These are phyloP conservation scores for Seira ritae DNA, from an alignment of 2,888 invertebrate genomes.

Conservation along the genomic window DNA sequence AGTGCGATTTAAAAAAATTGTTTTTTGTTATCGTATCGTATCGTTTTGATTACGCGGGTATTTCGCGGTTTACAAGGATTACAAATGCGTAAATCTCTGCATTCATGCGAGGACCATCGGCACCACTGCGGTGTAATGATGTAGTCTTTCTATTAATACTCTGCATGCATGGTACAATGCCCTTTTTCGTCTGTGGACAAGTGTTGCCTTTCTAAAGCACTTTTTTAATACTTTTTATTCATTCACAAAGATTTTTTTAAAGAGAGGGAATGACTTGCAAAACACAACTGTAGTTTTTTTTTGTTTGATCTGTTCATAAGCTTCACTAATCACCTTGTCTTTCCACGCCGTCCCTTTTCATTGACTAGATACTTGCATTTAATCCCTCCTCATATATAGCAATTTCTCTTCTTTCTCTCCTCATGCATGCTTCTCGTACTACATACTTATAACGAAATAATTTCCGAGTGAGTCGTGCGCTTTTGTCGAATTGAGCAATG, in stretches of 20 bases:
- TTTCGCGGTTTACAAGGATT: neutral
- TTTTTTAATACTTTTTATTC: conserved; percentile 46
- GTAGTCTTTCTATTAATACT: too few relatives aligned
- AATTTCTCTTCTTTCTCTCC: conserved; percentile 11
- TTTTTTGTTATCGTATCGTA: too few relatives aligned
- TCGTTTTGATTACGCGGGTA: conserved; percentile 26
- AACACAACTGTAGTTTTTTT: conserved; percentile 25
- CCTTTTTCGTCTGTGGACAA: neutral
- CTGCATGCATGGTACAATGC: too few relatives aligned
- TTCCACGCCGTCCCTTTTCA: neutral
- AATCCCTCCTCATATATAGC: neutral
- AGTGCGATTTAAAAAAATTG: too few relatives aligned
- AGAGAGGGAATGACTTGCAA: conserved; percentile 55
- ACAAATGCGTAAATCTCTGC: conserved; percentile 3
- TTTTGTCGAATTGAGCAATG: neutral
- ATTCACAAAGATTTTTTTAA: conserved; percentile 16
- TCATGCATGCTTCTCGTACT: neutral
- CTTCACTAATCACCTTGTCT: conserved; percentile 56
- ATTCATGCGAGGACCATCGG: neutral
- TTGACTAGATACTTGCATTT: too few relatives aligned
- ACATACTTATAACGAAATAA: conserved; percentile 33
- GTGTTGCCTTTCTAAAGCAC: conserved; percentile 29
- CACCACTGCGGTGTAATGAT: too few relatives aligned
- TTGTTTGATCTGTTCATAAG: conserved; percentile 26
- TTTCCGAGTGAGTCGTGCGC: conserved; percentile 39